Evolutionary conservation across 64 coral and sea anemone genomes (phyloP).

Genomic region (Exaiptasia diaphana): DNA sequence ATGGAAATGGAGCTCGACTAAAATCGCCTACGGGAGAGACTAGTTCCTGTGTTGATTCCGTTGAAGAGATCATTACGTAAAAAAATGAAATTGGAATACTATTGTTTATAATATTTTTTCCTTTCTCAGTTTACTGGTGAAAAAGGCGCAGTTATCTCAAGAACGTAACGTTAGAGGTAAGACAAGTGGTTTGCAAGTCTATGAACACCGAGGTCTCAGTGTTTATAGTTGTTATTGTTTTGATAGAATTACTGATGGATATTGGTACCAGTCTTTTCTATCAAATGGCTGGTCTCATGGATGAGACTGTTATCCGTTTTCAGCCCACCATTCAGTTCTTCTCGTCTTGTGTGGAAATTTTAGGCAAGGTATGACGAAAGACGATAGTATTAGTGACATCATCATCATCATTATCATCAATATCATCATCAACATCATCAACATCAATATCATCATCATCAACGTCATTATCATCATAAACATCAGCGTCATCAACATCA

Average conservation of each 20-base stretch:
- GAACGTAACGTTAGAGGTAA: not conserved
- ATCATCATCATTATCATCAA: too few species aligned
- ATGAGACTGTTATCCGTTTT: conserved; percentile 68
- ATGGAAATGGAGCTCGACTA: too few species aligned
- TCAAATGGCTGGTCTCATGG: conserved; percentile 71
- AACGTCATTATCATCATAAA: too few species aligned
- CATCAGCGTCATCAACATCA: too few species aligned
- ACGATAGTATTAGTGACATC: not conserved
- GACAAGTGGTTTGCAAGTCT: too few species aligned
- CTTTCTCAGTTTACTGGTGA: not conserved
- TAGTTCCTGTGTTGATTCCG: too few species aligned
- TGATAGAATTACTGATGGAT: conserved; percentile 64
- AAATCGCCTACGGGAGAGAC: too few species aligned
- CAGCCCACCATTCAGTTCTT: conserved; percentile 96
- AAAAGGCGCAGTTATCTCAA: not conserved
- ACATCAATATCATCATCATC: too few species aligned
- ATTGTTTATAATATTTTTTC: not conserved
- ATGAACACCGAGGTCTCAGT: too few species aligned
- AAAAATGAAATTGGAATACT: too few species aligned
- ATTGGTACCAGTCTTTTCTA: conserved; percentile 87
- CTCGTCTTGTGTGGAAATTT: conserved; percentile 89
- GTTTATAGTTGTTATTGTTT: conserved; percentile 1
- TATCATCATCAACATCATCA: too few species aligned
- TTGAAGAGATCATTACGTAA: too few species aligned
- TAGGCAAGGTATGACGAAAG: conserved; percentile 65